Evolutionary conservation across 2,888 invertebrate genomes (phyloP).

Genomic region (Tenodera sinensis): DNA sequence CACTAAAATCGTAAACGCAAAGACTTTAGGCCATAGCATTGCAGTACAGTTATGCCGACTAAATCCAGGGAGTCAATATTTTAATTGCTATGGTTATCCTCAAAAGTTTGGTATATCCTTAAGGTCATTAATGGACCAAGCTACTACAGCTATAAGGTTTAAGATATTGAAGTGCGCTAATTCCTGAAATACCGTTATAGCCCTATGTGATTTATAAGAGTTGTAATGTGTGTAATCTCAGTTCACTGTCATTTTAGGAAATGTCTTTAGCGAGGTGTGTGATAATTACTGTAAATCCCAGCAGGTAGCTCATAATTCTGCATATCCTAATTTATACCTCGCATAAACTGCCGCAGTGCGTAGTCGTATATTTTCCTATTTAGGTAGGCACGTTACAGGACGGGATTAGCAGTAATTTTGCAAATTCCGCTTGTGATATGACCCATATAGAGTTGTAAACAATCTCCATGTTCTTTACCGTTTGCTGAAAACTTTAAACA

Average conservation of each 20-base stretch:
- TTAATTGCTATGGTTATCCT: too few species aligned
- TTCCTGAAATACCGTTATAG: too few species aligned
- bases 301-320: neutral
- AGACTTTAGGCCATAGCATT: too few species aligned
- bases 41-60: too few species aligned
- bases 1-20: too few species aligned
- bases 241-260: neutral
- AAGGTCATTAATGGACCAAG: too few species aligned
- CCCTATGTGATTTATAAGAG: too few species aligned
- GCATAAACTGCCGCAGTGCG: neutral
- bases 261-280: neutral
- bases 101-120: too few species aligned
- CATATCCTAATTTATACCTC: neutral
- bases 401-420: neutral
- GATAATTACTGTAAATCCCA: neutral
- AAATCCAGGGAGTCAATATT: too few species aligned
- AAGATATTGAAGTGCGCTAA: too few species aligned
- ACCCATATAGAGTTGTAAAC: neutral
- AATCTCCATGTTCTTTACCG: neutral
- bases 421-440: neutral
- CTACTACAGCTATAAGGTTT: too few species aligned
- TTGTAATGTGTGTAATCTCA: neutral
- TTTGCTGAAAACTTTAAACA: too few species aligned
- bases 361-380: neutral
- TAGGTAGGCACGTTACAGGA: neutral